These are phyloP conservation scores for Formica selysi DNA, from an alignment of 1,140 invertebrate genomes.

Conservation along the genomic window DNA sequence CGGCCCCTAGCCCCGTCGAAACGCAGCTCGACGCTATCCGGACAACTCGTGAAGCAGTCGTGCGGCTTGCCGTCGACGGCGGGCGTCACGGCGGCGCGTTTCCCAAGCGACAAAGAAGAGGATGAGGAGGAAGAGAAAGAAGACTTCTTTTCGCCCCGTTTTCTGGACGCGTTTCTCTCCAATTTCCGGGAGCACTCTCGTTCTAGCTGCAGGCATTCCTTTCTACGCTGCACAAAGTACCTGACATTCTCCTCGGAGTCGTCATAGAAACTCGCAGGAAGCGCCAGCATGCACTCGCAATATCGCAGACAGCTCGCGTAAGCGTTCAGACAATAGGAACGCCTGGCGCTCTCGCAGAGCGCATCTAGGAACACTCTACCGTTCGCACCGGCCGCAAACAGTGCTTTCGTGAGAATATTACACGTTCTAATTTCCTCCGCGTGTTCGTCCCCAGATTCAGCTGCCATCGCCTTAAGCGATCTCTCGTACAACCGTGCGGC, in stretches of 20 bases:
- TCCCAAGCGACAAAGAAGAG: constrained; percentile 12
- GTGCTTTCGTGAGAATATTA: constrained; percentile 76
- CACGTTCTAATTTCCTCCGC: constrained; percentile 29
- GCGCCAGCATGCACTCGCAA: constrained; percentile 75
- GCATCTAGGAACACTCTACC: constrained; percentile 74
- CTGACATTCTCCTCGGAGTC: constrained; percentile 58
- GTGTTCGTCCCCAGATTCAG: not conserved
- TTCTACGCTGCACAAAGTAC: constrained; percentile 71
- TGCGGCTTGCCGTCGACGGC: constrained; percentile 78
- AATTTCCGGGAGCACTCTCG: constrained; percentile 75
- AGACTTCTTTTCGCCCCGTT: not conserved
- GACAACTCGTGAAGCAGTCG: constrained; percentile 76
- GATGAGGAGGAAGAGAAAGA: not conserved
- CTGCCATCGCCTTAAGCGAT: not conserved
- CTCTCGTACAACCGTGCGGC: constrained; percentile 70
- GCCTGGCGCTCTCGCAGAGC: constrained; percentile 73
- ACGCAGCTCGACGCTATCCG: constrained; percentile 77
- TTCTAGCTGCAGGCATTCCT: constrained; percentile 75
- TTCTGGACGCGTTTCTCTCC: constrained; percentile 17
- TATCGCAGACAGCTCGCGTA: constrained; percentile 76
- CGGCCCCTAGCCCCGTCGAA: constrained; percentile 78
- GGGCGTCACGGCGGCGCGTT: constrained; percentile 59
- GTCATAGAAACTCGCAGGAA: constrained; percentile 62
- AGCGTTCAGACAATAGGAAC: constrained; percentile 70
- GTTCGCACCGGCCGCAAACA: constrained; percentile 73